Base-by-base conservation (phyloP, 2,888 invertebrate genomes). In the Drosophila testacea region DNA sequence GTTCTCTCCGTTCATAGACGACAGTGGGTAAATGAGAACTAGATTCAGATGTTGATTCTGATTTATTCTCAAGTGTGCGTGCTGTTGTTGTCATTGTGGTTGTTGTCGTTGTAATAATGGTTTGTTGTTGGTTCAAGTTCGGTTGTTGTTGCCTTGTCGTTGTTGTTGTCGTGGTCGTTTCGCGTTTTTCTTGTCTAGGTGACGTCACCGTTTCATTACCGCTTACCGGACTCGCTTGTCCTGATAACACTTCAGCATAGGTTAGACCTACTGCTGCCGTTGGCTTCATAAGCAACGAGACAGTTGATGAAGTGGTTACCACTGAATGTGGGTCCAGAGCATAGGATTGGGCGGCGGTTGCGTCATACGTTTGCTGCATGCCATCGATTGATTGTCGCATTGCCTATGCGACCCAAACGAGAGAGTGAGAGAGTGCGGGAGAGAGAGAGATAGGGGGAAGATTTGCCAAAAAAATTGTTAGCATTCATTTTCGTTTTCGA, bases 171-270 rank as follows among this genome's bases (percentile, higher is more conserved):
- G 48, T 69, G 59, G 73, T 47, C 44, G 69, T 32, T 73, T 77
- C 46, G 56, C 69, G 64, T 76, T 44, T 66, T 69, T 63, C 51
- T 63, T 72, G 46, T 69, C 60, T 64, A 52, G 73, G 61, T 56
- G 36, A 80, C 41, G 54, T 68, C 44, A 62, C 75, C 39, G 74
- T 64, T 69, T 83, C 90, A 88, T 86, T 88, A 72, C 81, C 81
- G 81, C 87, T 88, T 67, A 91, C 90, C 73, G 92, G 92, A 89
- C 92, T 93, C 80, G 93, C 90, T 70, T 93, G 93, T 81, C 95
- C 95, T 89, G 96, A 95, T 88, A 95, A 94, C 90, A 96, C 95
- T 91, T 95, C 96, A 82, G 96, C 95, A 93, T 95, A 96, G 73
- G 94, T 93, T 75, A 93, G 91, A 84, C 93, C 93, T 81, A 90